A percentile compares a stretch with the other conserved stretches of the same genome.
Evolutionary conservation across 1,140 invertebrate genomes (phyloP).

Genomic region (Drosophila teissieri): DNA sequence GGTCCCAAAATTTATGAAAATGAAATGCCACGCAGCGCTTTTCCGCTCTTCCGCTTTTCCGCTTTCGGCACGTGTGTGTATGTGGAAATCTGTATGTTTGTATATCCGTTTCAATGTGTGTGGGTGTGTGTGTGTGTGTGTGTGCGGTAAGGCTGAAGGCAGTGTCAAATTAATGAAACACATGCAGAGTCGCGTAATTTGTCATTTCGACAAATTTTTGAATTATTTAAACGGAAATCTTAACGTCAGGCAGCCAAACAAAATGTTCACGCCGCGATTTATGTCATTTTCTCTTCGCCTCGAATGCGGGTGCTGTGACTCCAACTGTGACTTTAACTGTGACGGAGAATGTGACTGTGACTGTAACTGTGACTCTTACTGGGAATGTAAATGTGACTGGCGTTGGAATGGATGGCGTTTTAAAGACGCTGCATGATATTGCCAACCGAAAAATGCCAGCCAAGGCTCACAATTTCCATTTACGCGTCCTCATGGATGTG

Average conservation of each 20-base stretch:
- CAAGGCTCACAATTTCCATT: constrained; percentile 53
- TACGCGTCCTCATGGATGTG: constrained; percentile 5
- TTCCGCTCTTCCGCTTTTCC: constrained; percentile 60
- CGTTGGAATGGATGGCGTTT: constrained; percentile 50
- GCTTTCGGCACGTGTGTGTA: constrained; percentile 56
- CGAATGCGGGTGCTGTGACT: constrained; percentile 20
- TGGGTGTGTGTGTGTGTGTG: constrained; percentile 5
- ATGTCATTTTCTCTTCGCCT: constrained; percentile 34
- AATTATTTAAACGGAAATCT: constrained; percentile 79
- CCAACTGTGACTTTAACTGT: constrained; percentile 8
- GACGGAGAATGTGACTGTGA: constrained; percentile 32
- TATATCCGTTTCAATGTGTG: background rate
- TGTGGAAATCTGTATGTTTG: constrained; percentile 28
- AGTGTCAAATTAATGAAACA: constrained; percentile 75
- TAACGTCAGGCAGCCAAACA: constrained; percentile 56
- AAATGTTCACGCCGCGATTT: constrained; percentile 50
- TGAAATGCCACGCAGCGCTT: constrained; percentile 72
- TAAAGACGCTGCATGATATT: constrained; percentile 56
- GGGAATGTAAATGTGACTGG: constrained; percentile 26
- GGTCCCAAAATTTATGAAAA: constrained; percentile 72
- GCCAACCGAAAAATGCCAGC: constrained; percentile 51
- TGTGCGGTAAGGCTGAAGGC: constrained; percentile 21
- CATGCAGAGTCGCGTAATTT: constrained; percentile 74
- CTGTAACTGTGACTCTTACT: constrained; percentile 18
- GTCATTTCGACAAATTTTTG: constrained; percentile 79